A percentile compares a stretch with the other conserved stretches of the same genome.
These are phyloP conservation scores for Machimus atricapillus DNA, from an alignment of 2,888 invertebrate genomes.

Conservation along the genomic window DNA sequence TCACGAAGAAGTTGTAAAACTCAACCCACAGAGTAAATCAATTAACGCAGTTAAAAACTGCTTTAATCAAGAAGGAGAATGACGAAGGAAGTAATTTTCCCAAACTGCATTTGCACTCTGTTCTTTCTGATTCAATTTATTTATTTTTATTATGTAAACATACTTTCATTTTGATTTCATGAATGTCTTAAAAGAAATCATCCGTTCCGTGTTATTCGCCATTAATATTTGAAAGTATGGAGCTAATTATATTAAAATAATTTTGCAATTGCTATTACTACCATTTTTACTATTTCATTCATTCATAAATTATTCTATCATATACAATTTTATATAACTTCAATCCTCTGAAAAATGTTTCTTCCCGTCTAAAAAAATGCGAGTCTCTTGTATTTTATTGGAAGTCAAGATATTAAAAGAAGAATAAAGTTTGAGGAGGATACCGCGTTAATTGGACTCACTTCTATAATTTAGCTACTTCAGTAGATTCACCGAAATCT, in stretches of 20 bases:
- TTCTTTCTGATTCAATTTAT: background rate
- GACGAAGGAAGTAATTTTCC: background rate
- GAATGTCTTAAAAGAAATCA: background rate
- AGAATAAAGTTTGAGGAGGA: background rate
- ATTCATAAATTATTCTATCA: background rate
- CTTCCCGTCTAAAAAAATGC: background rate
- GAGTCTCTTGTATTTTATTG: background rate
- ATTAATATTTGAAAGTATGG: no score
- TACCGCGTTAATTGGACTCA: background rate
- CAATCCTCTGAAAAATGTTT: background rate
- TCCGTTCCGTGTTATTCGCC: background rate
- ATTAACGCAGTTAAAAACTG: background rate
- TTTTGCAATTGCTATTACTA: background rate
- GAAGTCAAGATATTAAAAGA: background rate
- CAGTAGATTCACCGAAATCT: background rate
- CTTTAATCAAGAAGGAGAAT: background rate
- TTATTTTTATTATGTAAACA: background rate
- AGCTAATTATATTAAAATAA: no score
- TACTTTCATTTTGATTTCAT: background rate
- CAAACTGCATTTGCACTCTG: background rate
- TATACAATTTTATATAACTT: background rate
- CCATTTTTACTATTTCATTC: background rate
- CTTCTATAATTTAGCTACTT: background rate
- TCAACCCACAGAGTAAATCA: background rate
- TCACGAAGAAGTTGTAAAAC: background rate